Evolutionary conservation across 1,140 invertebrate genomes (phyloP).

Genomic region (Rhynchophorus ferrugineus): DNA sequence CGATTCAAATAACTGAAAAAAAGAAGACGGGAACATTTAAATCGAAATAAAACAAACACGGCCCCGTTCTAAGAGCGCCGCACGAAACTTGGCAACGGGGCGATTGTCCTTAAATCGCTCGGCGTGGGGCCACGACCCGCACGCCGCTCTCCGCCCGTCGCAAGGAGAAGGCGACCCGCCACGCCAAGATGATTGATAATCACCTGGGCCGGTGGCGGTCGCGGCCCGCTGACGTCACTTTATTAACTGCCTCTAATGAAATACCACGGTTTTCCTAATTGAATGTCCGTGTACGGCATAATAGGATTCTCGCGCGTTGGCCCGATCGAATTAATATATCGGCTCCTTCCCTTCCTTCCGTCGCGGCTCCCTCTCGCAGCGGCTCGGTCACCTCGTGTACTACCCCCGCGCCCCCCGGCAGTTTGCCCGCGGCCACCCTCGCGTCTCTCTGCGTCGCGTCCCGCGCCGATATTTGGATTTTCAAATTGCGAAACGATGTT

Average conservation of each 20-base stretch:
- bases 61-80: too few relatives aligned
- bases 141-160: background rate
- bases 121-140: conserved; percentile 2
- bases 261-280: conserved; percentile 42
- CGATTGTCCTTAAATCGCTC: conserved; percentile 1
- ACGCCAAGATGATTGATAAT: conserved; percentile 39
- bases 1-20: too few relatives aligned
- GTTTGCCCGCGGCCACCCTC: too few relatives aligned
- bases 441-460: too few relatives aligned
- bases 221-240: conserved; percentile 34
- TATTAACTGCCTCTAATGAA: conserved; percentile 39
- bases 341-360: background rate
- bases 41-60: too few relatives aligned
- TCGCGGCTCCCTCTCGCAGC: background rate
- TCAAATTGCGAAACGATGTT: background rate
- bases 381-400: too few relatives aligned
- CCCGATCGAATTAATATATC: conserved; percentile 32
- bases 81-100: background rate
- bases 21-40: too few relatives aligned
- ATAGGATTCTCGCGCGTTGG: conserved; percentile 39
- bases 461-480: background rate
- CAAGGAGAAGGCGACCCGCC: background rate
- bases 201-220: conserved; percentile 31
- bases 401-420: background rate
- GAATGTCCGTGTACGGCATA: conserved; percentile 41